Conservation (phyloP, 2,113 vertebrate genomes). For the Gracilinanus agilis region DNA sequence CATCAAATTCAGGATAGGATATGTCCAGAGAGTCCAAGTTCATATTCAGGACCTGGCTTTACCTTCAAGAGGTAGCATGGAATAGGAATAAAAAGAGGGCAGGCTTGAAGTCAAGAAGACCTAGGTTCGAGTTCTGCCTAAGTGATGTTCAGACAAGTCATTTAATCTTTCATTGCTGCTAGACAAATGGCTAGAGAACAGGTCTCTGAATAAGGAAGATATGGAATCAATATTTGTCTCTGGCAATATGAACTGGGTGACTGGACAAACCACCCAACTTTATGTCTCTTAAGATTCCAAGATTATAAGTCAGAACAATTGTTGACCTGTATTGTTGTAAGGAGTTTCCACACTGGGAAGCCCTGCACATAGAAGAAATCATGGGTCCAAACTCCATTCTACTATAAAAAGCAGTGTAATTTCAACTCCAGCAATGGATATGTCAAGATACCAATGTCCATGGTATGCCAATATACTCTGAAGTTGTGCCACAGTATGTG, state of each 20-base stretch:
- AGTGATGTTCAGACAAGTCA: not conserved
- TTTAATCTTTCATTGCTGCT: not conserved
- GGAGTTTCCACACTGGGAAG: not conserved
- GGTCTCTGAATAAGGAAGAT: not conserved
- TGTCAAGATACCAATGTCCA: not conserved
- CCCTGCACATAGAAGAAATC: not conserved
- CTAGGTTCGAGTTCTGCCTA: not conserved
- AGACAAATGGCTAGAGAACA: not conserved
- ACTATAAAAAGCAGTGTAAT: slow-evolving; percentile 1
- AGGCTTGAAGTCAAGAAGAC: not conserved
- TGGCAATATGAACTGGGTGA: not conserved
- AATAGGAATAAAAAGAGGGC: not conserved
- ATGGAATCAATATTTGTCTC: not conserved
- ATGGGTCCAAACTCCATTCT: not conserved
- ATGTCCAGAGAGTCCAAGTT: not conserved
- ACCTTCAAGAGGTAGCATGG: not conserved
- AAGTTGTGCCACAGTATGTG: not conserved
- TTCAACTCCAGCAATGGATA: slow-evolving; percentile 3
- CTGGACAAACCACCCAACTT: not conserved
- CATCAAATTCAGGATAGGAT: not conserved
- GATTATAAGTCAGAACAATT: not conserved
- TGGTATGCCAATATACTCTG: not conserved
- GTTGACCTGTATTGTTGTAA: not conserved
- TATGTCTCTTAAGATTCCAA: not conserved
- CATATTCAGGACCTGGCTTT: not conserved